phyloP scores from a whole-genome alignment of 2,888 invertebrate species.

The Caenorhabditis sp. region DNA sequence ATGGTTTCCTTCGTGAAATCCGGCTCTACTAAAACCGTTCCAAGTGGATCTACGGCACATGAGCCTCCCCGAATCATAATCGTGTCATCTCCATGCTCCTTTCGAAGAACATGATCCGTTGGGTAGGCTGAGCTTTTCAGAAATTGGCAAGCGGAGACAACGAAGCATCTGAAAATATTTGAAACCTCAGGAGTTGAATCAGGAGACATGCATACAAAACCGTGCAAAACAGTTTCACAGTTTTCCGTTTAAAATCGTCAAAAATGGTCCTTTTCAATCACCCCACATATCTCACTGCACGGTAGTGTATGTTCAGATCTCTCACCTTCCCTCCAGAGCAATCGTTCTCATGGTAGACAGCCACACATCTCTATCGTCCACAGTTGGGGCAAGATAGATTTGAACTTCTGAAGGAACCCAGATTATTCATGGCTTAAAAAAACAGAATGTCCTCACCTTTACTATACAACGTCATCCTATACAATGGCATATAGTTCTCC shows the following conservation, averaged over 20 bases:
- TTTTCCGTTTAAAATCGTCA: too few species aligned
- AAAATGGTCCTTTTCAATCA: not conserved
- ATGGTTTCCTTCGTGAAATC: slow-evolving; percentile 70
- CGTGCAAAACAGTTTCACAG: too few species aligned
- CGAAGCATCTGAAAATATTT: slow-evolving; percentile 77
- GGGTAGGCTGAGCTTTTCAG: slow-evolving; percentile 75
- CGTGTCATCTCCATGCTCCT: slow-evolving; percentile 67
- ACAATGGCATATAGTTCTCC: slow-evolving; percentile 81
- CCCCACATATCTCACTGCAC: too few species aligned
- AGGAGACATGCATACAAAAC: too few species aligned
- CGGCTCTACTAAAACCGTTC: slow-evolving; percentile 77
- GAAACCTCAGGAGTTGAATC: too few species aligned
- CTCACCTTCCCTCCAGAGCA: slow-evolving; percentile 77
- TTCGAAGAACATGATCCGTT: slow-evolving; percentile 72
- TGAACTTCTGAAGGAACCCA: slow-evolving; percentile 72
- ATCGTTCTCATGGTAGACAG: slow-evolving; percentile 80
- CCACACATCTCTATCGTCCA: slow-evolving; percentile 81
- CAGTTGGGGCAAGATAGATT: slow-evolving; percentile 80
- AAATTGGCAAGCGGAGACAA: slow-evolving; percentile 80
- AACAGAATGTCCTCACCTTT: slow-evolving; percentile 57
- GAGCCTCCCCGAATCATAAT: slow-evolving; percentile 80
- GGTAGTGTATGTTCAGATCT: too few species aligned
- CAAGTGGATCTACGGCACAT: slow-evolving; percentile 79
- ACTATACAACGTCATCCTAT: slow-evolving; percentile 71
- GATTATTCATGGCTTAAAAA: not conserved